Evolutionary conservation across 1,140 invertebrate genomes (phyloP), one percentile per base, ranked within the genome.

Genomic region (Homarus americanus): DNA sequence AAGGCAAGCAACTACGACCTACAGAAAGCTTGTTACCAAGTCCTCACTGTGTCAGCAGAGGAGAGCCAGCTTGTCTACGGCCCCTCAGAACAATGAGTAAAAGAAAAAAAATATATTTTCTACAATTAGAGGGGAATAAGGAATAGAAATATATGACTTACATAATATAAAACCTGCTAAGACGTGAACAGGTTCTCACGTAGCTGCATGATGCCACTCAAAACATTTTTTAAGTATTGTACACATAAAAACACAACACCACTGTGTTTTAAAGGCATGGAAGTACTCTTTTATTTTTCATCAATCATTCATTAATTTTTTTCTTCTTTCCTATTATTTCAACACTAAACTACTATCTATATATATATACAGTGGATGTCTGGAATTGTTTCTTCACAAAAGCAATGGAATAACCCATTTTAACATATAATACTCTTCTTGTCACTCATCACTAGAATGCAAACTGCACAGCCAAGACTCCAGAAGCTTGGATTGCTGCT

Each of bases 91-190:
- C 41, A 80, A 80, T 80, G 44, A 32, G 53, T 80, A 53, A 24
- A 80, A 72, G 41, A 72, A 84, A 84, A n/a, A 83, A 84, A 72
- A 84, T 84, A 84, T 84, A 84, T 84, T 84, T 44, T 84, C 82
- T 84, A 72, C 66, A n/a, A 63, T 72, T 28, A 72, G 28, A 79
- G 44, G 44, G 28, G 9, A 28, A 84, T 17, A 84, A 44, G 41
- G n/a, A 84, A 44, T n/a, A 69, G 9, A 84, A 72, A 41, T 41
- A 63, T 72, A 24, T 44, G 66, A 40, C 36, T 72, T 84, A 72
- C 38, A 84, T 38, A 72, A 69, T 41, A 72, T n/a, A n/a, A 84
- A 72, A 41, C 28, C 63, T 28, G 40, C 63, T 41, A 28, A 44
- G 34, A 73, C 28, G 69, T 38, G 44, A 44, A 28, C 75, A 63